A percentile compares a stretch with the other conserved stretches of the same genome.
phyloP scores from a whole-genome alignment of 2,888 invertebrate species.

The Nomada hirtipes region DNA sequence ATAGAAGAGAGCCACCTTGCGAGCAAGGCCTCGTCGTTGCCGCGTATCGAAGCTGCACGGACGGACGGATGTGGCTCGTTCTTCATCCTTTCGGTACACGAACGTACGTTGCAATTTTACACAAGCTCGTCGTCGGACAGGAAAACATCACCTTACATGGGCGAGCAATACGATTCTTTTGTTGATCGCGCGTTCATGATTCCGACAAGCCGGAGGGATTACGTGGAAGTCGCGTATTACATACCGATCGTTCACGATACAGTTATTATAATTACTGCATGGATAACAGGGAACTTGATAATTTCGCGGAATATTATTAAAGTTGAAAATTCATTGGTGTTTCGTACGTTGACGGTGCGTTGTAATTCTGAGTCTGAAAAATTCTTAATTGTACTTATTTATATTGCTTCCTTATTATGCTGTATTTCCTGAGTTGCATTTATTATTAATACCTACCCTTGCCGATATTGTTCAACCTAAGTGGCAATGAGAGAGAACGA shows the following conservation, averaged over 20 bases:
- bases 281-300: neutral
- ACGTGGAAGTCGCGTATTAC: conserved; percentile 34
- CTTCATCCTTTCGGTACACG: conserved; percentile 64
- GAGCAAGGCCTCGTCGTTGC: conserved; percentile 49
- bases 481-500: too few relatives aligned
- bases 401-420: neutral
- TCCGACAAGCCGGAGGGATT: conserved; percentile 18
- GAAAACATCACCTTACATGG: conserved; percentile 68
- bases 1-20: conserved; percentile 69
- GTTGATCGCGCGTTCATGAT: conserved; percentile 32
- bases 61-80: conserved; percentile 75
- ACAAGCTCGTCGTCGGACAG: conserved; percentile 46
- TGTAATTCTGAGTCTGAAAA: neutral
- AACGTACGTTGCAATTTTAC: conserved; percentile 62
- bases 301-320: too few relatives aligned
- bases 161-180: conserved; percentile 58
- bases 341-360: too few relatives aligned
- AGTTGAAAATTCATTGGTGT: too few relatives aligned
- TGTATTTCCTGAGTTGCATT: neutral
- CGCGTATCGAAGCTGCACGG: conserved; percentile 56
- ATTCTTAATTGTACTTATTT: neutral
- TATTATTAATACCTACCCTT: too few relatives aligned
- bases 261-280: conserved; percentile 37
- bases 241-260: conserved; percentile 27
- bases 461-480: too few relatives aligned